phyloP scores from a whole-genome alignment of 1,140 invertebrate genomes.

The Scaptomyza montana region DNA sequence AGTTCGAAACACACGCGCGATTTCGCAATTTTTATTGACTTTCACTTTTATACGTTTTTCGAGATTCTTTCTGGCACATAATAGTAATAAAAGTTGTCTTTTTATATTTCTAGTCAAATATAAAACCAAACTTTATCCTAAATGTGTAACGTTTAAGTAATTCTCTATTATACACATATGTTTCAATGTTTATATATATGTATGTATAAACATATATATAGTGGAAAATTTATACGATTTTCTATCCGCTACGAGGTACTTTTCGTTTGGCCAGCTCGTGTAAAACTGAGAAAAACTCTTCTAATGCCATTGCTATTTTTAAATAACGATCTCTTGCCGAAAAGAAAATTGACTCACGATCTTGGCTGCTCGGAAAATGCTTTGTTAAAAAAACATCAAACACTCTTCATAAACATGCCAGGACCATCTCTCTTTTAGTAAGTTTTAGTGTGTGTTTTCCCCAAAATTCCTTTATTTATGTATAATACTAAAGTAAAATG shows the following conservation, averaged over 20 bases:
- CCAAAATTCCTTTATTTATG: slow-evolving; percentile 43
- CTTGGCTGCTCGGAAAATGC: slow-evolving; percentile 42
- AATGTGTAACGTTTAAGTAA: slow-evolving; percentile 40
- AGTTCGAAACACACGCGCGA: slow-evolving; percentile 59
- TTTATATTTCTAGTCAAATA: slow-evolving; percentile 6
- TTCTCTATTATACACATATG: slow-evolving; percentile 69
- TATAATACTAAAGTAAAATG: slow-evolving; percentile 22
- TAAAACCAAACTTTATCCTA: neutral
- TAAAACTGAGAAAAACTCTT: slow-evolving; percentile 69
- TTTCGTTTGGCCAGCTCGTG: slow-evolving; percentile 69
- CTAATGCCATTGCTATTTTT: slow-evolving; percentile 75
- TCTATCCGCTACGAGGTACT: slow-evolving; percentile 59
- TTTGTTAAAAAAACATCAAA: slow-evolving; percentile 28
- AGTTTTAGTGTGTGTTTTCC: neutral
- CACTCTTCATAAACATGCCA: slow-evolving; percentile 3
- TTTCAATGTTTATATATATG: slow-evolving; percentile 19
- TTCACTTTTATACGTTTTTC: slow-evolving; percentile 50
- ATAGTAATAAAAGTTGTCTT: slow-evolving; percentile 1
- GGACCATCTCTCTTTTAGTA: slow-evolving; percentile 19
- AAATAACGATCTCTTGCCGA: slow-evolving; percentile 31
- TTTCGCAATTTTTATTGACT: slow-evolving; percentile 77
- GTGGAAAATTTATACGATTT: slow-evolving; percentile 67
- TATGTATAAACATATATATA: slow-evolving; percentile 28
- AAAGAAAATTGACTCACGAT: slow-evolving; percentile 9
- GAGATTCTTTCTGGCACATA: neutral